Base-by-base conservation (phyloP, 2,113 vertebrate genomes). In the Panthera uncia region DNA sequence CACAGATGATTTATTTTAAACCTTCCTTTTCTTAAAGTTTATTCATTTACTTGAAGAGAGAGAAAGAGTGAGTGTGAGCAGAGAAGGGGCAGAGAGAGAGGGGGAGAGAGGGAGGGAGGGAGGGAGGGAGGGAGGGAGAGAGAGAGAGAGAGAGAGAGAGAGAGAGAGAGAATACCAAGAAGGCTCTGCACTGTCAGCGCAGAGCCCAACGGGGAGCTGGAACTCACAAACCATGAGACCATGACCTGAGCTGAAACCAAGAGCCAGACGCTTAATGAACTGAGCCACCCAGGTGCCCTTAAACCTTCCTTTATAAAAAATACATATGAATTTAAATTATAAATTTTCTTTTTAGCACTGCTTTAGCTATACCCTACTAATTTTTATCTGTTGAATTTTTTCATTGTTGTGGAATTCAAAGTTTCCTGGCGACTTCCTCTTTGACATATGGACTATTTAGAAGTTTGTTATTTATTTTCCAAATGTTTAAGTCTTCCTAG, bases 381-480 rank as follows among this genome's bases (percentile, higher is more conserved):
- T 65, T 79, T 76, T 68, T 63, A 50, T 61, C 29, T 84, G 29
- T 83, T n/a, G 9, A 92, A 33, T 36, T 55, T 86, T 96, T 96
- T 85, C 31, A 76, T 29, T 63, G 48, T n/a, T 5, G 10, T 41
- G 3, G 12, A 68, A 76, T 15, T 80, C 36, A 38, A 78, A 41
- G 7, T 85, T 87, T 66, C 18, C 45, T 88, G 61, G 27, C 7
- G 21, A 91, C 61, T 74, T 83, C 78, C 5, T 52, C 55, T 76
- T 65, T 31, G 38, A 74, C 14, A 38, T 76, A 10, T 68, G 21
- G 15, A 73, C 45, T 61, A 73, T 82, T 57, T 87, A 50, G 8
- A 78, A 92, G 7, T 88, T 12, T 74, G 19, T 48, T 66, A 87
- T 73, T 94, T 87, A 55, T 50, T 91, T 73, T 36, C 57, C 15